phyloP scores from a whole-genome alignment of 2,888 invertebrate genomes.

The Tetragnatha montana region DNA sequence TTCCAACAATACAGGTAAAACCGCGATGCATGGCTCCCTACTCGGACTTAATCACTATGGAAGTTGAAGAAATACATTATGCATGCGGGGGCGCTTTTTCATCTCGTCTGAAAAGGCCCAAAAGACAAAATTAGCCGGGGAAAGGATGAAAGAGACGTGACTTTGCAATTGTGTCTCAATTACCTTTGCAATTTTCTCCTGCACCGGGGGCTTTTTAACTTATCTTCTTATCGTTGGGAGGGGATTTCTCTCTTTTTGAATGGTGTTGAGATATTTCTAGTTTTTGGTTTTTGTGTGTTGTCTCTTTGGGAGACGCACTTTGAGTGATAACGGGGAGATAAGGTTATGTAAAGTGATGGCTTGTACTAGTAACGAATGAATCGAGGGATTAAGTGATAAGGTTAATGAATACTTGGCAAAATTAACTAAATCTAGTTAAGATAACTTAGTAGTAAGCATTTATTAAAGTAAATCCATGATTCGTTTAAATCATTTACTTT shows the following conservation, averaged over 20 bases:
- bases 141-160: not conserved
- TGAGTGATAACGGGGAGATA: too few species aligned
- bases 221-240: not conserved
- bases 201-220: not conserved
- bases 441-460: too few species aligned
- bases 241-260: not conserved
- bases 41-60: slow-evolving; percentile 14
- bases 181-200: slow-evolving; percentile 20
- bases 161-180: slow-evolving; percentile 15
- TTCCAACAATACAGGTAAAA: not conserved
- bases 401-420: too few species aligned
- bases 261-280: not conserved
- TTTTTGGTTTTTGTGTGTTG: not conserved
- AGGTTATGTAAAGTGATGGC: too few species aligned
- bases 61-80: slow-evolving; percentile 40
- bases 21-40: not conserved
- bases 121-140: not conserved
- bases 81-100: slow-evolving; percentile 20
- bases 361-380: too few species aligned
- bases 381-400: too few species aligned
- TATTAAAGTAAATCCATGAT: too few species aligned
- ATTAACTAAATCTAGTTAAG: too few species aligned
- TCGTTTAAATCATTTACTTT: too few species aligned
- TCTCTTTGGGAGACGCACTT: not conserved
- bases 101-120: not conserved